Percentiles rank a stretch among this genome's conserved stretches.
These are phyloP conservation scores for Lasioglossum oenotherae DNA, from an alignment of 2,888 invertebrate species.

Conservation along the genomic window DNA sequence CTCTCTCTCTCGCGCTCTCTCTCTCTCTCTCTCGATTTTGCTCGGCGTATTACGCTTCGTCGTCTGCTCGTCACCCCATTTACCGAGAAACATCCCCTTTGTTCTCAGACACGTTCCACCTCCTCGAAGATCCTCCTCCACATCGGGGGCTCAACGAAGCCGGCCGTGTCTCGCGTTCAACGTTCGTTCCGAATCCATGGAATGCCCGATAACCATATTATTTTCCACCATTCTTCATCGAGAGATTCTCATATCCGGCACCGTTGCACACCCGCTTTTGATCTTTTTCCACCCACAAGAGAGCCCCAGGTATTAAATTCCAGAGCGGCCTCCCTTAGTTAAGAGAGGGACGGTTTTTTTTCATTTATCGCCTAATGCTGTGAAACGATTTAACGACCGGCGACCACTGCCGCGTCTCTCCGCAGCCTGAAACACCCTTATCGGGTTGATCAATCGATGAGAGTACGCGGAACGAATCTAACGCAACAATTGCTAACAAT, in stretches of 20 bases:
- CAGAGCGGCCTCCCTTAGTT: constrained; percentile 24
- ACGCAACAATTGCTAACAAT: too few relatives aligned
- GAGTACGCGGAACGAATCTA: too few relatives aligned
- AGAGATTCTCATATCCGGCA: constrained; percentile 45
- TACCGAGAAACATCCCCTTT: constrained; percentile 62
- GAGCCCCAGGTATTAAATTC: constrained; percentile 47
- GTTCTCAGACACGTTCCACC: constrained; percentile 60
- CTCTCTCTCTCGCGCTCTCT: constrained; percentile 13
- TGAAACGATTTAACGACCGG: neutral
- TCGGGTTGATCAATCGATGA: neutral
- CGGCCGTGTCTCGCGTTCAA: constrained; percentile 37
- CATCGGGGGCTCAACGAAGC: constrained; percentile 30
- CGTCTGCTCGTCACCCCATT: constrained; percentile 53
- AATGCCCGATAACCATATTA: constrained; percentile 62
- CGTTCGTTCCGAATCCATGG: constrained; percentile 45
- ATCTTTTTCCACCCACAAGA: constrained; percentile 18
- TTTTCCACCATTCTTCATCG: constrained; percentile 52
- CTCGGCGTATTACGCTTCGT: constrained; percentile 54
- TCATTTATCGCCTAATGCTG: constrained; percentile 32
- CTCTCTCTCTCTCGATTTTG: constrained; percentile 43
- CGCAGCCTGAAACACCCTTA: neutral
- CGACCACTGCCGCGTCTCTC: neutral
- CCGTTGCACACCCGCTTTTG: constrained; percentile 14
- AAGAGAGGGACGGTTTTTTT: constrained; percentile 32
- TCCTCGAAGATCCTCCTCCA: constrained; percentile 45